Conservation (phyloP, 2,888 invertebrate genomes). For the Sarcophaga variegata region DNA sequence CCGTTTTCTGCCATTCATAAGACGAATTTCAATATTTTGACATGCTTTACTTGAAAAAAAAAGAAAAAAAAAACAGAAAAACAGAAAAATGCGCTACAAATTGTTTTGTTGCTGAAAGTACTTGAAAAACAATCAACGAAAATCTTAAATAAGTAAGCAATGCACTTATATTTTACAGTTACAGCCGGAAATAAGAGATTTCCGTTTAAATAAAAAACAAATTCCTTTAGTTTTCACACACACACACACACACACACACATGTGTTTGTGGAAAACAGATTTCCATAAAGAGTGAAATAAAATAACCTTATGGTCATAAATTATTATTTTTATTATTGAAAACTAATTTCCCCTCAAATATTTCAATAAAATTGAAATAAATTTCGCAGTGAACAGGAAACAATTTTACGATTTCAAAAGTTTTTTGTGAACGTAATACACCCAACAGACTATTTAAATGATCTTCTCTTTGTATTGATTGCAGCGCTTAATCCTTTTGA, state of each 20-base stretch:
- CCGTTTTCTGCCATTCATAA: conserved; percentile 3
- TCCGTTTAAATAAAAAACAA: conserved; percentile 27
- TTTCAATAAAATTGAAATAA: too few relatives aligned
- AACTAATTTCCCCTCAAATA: too few relatives aligned
- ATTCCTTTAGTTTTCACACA: conserved; percentile 7
- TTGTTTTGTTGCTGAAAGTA: neutral
- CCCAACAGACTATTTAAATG: too few relatives aligned
- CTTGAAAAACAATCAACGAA: conserved; percentile 12
- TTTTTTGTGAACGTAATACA: too few relatives aligned
- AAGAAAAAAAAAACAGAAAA: neutral
- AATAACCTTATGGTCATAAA: too few relatives aligned
- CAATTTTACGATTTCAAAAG: too few relatives aligned
- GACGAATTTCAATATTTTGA: conserved; percentile 48
- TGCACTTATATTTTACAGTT: conserved; percentile 40
- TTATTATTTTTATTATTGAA: too few relatives aligned
- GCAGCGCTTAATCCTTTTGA: too few relatives aligned
- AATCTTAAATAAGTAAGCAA: neutral
- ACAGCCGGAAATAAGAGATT: conserved; percentile 50
- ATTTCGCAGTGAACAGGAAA: too few relatives aligned
- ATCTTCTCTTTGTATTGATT: too few relatives aligned
- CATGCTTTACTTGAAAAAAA: neutral
- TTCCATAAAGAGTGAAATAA: neutral
- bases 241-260: neutral
- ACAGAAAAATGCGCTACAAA: neutral
- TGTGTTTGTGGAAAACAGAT: neutral